A percentile compares a stretch with the other conserved stretches of the same genome.
Evolutionary conservation across 2,113 vertebrate genomes (phyloP).

Genomic region (Nycticebus coucang): DNA sequence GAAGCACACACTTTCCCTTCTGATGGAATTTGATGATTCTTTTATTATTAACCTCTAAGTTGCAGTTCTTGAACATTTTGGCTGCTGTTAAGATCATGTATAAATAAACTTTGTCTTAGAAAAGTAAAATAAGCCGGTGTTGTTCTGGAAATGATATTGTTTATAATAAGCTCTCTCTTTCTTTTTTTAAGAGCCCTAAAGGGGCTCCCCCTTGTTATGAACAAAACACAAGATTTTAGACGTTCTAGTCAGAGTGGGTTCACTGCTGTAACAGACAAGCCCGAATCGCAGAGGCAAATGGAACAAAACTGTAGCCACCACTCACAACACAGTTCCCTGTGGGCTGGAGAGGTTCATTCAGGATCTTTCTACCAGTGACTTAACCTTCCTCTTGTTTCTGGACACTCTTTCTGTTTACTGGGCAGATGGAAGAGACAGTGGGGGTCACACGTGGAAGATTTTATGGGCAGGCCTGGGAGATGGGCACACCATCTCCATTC

Average conservation of each 20-base stretch:
- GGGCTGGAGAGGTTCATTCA: neutral
- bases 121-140: neutral
- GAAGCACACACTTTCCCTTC: neutral
- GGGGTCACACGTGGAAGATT: neutral
- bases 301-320: too few relatives aligned
- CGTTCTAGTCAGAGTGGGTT: neutral
- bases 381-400: neutral
- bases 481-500: neutral
- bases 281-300: too few relatives aligned
- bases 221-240: neutral
- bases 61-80: neutral
- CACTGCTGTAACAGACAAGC: rapidly evolving
- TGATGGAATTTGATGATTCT: neutral
- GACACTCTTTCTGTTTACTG: neutral
- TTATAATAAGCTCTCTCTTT: neutral
- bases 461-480: neutral
- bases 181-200: neutral
- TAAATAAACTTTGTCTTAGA: neutral
- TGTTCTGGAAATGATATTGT: neutral
- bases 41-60: neutral
- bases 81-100: neutral
- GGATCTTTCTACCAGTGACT: neutral
- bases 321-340: neutral
- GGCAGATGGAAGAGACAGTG: neutral
- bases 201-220: too few relatives aligned